These are phyloP conservation scores for Irena cyanogastra DNA, from an alignment of 2,113 vertebrate genomes.

Conservation along the genomic window DNA sequence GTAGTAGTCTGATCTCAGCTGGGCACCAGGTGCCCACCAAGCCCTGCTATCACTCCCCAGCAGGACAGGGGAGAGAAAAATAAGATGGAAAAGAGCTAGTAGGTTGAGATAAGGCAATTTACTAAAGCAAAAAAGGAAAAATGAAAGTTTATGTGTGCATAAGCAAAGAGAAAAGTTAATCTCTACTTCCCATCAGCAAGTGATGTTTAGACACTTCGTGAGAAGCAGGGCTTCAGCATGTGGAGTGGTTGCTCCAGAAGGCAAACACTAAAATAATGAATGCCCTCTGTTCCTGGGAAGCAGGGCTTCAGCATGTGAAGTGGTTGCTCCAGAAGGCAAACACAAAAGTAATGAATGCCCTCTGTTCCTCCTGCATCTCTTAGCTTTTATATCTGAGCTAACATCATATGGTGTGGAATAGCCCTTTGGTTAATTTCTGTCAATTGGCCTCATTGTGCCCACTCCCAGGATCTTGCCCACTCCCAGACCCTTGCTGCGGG, in stretches of 20 bases:
- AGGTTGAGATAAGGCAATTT: neutral
- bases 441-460: neutral
- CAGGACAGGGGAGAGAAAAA: neutral
- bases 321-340: neutral
- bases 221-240: rapidly evolving
- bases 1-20: neutral
- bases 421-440: neutral
- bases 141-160: neutral
- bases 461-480: neutral
- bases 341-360: neutral
- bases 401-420: neutral
- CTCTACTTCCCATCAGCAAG: neutral
- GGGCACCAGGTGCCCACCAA: neutral
- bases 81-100: neutral
- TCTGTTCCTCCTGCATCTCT: rapidly evolving
- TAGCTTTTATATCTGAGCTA: neutral
- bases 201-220: neutral
- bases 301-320: rapidly evolving
- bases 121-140: neutral
- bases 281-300: neutral
- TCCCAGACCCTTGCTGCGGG: neutral
- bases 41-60: neutral
- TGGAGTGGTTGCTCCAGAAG: neutral
- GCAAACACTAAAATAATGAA: neutral
- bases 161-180: neutral